phyloP scores from a whole-genome alignment of 2,888 invertebrate species.

The Meteorus colon region DNA sequence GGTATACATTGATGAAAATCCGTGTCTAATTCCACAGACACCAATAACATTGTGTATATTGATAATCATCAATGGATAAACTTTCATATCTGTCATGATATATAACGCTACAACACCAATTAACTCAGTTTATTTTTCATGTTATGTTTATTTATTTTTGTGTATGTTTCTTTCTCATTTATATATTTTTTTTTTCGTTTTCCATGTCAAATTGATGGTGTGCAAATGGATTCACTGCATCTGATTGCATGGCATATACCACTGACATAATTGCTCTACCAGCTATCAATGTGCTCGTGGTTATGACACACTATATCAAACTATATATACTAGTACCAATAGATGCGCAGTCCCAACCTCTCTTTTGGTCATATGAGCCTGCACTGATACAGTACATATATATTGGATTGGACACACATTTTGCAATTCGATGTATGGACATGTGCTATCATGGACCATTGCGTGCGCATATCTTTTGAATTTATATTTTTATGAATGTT shows the following conservation, averaged over 20 bases:
- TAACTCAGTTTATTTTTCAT: neutral
- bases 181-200: neutral
- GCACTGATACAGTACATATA: neutral
- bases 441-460: neutral
- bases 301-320: constrained; percentile 3
- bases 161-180: neutral
- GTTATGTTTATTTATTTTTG: neutral
- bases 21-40: too few relatives aligned
- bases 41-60: too few relatives aligned
- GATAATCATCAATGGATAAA: too few relatives aligned
- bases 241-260: neutral
- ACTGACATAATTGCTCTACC: constrained; percentile 5
- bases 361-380: neutral
- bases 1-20: too few relatives aligned
- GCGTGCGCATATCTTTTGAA: too few relatives aligned
- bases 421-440: neutral
- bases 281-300: neutral
- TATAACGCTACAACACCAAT: too few relatives aligned
- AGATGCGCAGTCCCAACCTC: neutral
- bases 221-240: constrained; percentile 7
- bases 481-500: too few relatives aligned
- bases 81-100: too few relatives aligned
- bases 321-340: neutral
- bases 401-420: neutral
- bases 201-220: constrained; percentile 7